Percentiles rank a stretch among this genome's conserved stretches.
Evolutionary conservation across 2,113 vertebrate species (phyloP).

Genomic region (Gallinago media): DNA sequence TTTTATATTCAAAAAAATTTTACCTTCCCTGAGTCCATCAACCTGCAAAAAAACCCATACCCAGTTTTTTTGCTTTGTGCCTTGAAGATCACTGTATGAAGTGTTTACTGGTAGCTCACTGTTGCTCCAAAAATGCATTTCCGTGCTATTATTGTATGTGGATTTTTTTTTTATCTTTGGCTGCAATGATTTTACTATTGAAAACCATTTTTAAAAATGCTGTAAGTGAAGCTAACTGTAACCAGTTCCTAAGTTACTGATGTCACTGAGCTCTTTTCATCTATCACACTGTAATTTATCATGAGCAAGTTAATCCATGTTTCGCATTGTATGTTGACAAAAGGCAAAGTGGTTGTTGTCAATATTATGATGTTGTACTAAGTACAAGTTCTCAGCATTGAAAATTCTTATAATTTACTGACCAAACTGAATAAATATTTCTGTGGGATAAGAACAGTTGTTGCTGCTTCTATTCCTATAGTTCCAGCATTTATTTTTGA

Average conservation of each 20-base stretch:
- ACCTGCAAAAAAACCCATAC: slow-evolving; percentile 56
- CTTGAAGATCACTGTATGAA: slow-evolving; percentile 67
- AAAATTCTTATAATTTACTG: slow-evolving; percentile 47
- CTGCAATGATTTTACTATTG: slow-evolving; percentile 51
- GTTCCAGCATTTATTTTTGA: not conserved
- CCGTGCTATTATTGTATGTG: not conserved
- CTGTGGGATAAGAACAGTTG: slow-evolving; percentile 21
- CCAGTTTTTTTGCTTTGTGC: slow-evolving; percentile 73
- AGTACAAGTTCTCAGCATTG: slow-evolving; percentile 37
- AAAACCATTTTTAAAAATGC: slow-evolving; percentile 32
- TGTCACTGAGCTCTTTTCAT: slow-evolving; percentile 1
- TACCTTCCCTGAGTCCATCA: slow-evolving; percentile 66
- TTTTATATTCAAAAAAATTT: slow-evolving; percentile 77
- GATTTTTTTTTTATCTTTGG: not conserved
- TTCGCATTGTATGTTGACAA: slow-evolving; percentile 57
- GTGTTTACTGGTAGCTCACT: slow-evolving; percentile 57
- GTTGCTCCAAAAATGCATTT: slow-evolving; percentile 63
- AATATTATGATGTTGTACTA: slow-evolving; percentile 48
- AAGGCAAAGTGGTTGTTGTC: slow-evolving; percentile 62
- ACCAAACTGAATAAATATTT: slow-evolving; percentile 75
- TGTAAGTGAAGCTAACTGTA: slow-evolving; percentile 56
- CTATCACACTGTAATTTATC: slow-evolving; percentile 58
- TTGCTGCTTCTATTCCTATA: not conserved
- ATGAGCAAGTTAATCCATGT: slow-evolving; percentile 66
- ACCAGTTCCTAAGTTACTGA: slow-evolving; percentile 41